A percentile compares a stretch with the other conserved stretches of the same genome.
phyloP scores from a whole-genome alignment of 2,113 vertebrate genomes.

The Tonatia bakeri region DNA sequence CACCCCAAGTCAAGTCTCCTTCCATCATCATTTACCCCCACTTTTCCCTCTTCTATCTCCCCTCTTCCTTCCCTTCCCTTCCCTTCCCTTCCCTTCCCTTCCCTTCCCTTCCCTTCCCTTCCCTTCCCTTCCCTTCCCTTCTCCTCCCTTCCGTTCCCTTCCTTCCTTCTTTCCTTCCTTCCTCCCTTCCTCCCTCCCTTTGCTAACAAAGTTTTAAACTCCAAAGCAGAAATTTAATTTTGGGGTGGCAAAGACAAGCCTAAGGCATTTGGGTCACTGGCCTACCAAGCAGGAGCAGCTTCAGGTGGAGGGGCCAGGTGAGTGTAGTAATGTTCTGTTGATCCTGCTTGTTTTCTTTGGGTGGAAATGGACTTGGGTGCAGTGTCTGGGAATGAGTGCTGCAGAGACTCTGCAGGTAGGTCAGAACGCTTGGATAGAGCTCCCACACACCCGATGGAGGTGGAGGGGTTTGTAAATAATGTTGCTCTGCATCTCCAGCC shows the following conservation, averaged over 20 bases:
- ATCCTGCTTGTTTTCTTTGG: no score
- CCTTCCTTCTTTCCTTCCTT: background rate
- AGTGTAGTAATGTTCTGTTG: no score
- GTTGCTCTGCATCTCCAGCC: background rate
- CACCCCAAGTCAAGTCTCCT: no score
- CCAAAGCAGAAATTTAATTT: background rate
- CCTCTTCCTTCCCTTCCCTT: background rate
- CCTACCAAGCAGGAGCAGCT: background rate
- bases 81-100: background rate
- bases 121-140: fast-evolving
- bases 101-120: no score
- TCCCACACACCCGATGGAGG: background rate
- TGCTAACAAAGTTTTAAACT: background rate
- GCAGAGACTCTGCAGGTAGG: background rate
- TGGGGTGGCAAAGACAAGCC: background rate
- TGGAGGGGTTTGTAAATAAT: background rate
- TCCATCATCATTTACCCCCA: no score
- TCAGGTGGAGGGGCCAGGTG: no score
- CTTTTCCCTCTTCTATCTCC: background rate
- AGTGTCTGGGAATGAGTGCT: background rate
- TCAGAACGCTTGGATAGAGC: background rate
- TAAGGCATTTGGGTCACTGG: background rate
- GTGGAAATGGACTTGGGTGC: no score
- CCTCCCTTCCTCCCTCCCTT: background rate
- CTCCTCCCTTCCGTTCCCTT: no score